A percentile compares a stretch with the other conserved stretches of the same genome.
These are phyloP conservation scores for Trichopoda pennipes DNA, from an alignment of 2,888 invertebrate genomes.

Conservation along the genomic window DNA sequence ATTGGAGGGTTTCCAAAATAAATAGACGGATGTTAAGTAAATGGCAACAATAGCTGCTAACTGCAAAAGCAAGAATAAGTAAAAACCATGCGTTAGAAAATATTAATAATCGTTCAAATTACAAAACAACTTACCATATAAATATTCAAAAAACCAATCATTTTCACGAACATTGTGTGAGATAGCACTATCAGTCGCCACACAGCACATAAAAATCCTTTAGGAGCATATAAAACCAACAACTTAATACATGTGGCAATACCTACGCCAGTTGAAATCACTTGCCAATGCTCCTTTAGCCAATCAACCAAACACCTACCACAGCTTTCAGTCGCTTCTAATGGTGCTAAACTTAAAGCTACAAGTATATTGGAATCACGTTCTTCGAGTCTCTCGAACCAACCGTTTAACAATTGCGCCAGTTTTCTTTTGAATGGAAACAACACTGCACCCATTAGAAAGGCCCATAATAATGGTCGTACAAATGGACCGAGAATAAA, in stretches of 20 bases:
- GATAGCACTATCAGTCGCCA: slow-evolving; percentile 81
- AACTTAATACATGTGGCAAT: slow-evolving; percentile 76
- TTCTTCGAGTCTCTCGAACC: slow-evolving; percentile 88
- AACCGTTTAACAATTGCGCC: slow-evolving; percentile 87
- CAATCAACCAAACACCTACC: slow-evolving; percentile 89
- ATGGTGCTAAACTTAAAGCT: slow-evolving; percentile 85
- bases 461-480: slow-evolving; percentile 96
- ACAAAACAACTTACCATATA: slow-evolving; percentile 75
- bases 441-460: slow-evolving; percentile 97
- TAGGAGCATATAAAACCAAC: slow-evolving; percentile 84
- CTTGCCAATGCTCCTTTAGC: slow-evolving; percentile 85
- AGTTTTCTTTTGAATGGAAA: slow-evolving; percentile 95
- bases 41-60: slow-evolving; percentile 85
- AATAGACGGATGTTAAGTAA: slow-evolving; percentile 87
- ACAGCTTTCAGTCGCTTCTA: slow-evolving; percentile 87
- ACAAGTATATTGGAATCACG: slow-evolving; percentile 86
- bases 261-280: slow-evolving; percentile 82
- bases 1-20: slow-evolving; percentile 89
- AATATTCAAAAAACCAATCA: slow-evolving; percentile 78
- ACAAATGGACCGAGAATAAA: slow-evolving; percentile 95
- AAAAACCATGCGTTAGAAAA: not conserved
- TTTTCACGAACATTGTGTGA: slow-evolving; percentile 77
- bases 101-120: not conserved
- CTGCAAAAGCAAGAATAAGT: slow-evolving; percentile 81
- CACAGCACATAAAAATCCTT: slow-evolving; percentile 82